Evolutionary conservation across 2,888 invertebrate species (phyloP), one percentile per base, ranked within the genome.

Genomic region (Eilema depressum): DNA sequence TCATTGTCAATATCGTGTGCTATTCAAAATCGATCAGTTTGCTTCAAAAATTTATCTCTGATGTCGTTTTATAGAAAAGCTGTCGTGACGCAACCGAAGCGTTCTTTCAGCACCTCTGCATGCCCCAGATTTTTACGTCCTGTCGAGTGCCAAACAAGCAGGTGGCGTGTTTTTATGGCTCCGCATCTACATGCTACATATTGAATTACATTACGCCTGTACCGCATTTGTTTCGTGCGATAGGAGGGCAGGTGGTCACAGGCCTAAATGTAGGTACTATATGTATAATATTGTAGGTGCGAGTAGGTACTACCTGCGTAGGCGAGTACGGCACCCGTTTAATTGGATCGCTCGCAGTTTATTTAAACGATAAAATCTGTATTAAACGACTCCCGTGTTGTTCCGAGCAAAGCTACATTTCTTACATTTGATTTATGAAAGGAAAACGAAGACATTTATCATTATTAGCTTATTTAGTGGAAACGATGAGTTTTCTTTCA

Each of bases 101-200:
- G 60, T 70, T 75, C 74, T 74, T 72, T 76, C 69, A 73, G 71
- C 71, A 77, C 78, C 75, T 77, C 73, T 77, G 68, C 71, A 69
- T 75, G 77, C 30, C 67, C 77, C 75, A 77, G 75, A 79, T 83
- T 81, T 81, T 80, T 78, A 74, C 75, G 74, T 79, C 82, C 78
- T 80, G 84, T 82, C 83, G 76, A 82, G 77, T 82, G 78, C 78
- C 74, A 70, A 79, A 76, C 74, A 68, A 76, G 80, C 89, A 88
- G 88, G 86, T 88, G 86, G 68, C 68, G 59, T 69, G 61, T 79
- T 78, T 85, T 81, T 82, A 76, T 78, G 77, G 79, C 75, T 80
- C 78, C 80, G 75, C 83, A 85, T 84, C 82, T 87, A 87, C 78
- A 73, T 65, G 47, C 67, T 68, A 63, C 73, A 75, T 80, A 76